Evolutionary conservation across 2,888 invertebrate species (phyloP).

Genomic region (Eupithecia abbreviata): DNA sequence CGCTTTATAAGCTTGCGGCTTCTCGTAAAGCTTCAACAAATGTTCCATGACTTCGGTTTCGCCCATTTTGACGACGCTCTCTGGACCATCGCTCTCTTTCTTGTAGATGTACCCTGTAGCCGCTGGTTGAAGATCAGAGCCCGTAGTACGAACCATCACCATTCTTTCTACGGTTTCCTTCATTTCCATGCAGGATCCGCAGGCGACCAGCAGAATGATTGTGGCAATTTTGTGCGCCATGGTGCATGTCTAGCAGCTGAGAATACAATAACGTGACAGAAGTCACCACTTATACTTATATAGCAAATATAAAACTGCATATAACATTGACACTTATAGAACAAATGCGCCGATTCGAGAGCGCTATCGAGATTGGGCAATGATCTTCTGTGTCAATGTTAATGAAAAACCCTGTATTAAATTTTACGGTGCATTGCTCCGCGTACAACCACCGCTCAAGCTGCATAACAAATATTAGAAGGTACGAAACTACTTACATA

Average conservation of each 20-base stretch:
- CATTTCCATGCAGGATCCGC: constrained; percentile 72
- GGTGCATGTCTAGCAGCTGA: constrained; percentile 54
- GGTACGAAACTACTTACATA: neutral
- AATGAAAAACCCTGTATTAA: constrained; percentile 78
- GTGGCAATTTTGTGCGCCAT: constrained; percentile 67
- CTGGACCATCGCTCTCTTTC: constrained; percentile 76
- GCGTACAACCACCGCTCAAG: constrained; percentile 51
- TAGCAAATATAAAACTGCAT: constrained; percentile 72
- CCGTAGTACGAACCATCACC: constrained; percentile 82
- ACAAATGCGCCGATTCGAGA: constrained; percentile 69
- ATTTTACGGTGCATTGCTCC: constrained; percentile 74
- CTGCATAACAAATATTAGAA: neutral
- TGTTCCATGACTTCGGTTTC: constrained; percentile 76
- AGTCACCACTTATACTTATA: constrained; percentile 76
- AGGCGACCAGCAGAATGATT: constrained; percentile 57
- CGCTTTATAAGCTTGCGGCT: constrained; percentile 67
- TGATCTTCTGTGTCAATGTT: constrained; percentile 81
- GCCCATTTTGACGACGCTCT: constrained; percentile 76
- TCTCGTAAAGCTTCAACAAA: constrained; percentile 68
- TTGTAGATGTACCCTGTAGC: constrained; percentile 84
- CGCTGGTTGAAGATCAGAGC: constrained; percentile 84
- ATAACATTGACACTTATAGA: constrained; percentile 74
- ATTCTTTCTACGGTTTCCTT: constrained; percentile 79
- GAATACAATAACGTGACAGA: constrained; percentile 68
- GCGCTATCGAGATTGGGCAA: constrained; percentile 79